Conservation (phyloP, 2,797 vertebrate species). For the Ctenosaura bakeri region DNA sequence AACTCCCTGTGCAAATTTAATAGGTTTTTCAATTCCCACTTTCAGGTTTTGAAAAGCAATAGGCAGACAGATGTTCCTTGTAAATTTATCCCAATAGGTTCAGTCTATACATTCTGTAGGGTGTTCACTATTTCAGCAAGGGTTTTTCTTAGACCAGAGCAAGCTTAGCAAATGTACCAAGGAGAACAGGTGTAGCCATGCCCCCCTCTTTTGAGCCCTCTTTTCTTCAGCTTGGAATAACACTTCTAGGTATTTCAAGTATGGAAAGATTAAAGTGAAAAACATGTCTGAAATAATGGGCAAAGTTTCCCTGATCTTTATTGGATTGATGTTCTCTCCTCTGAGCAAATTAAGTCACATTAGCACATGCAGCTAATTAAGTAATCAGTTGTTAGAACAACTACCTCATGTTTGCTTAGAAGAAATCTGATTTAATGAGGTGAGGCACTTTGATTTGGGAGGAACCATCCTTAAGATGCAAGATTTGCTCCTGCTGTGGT, state of each 20-base stretch:
- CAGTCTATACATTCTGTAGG: not conserved
- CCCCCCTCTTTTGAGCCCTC: not conserved
- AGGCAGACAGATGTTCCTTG: not conserved
- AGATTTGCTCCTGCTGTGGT: conserved; percentile 12
- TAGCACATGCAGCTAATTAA: conserved; percentile 32
- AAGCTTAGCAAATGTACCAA: accelerated
- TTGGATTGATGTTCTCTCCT: conserved; percentile 10
- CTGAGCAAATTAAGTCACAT: conserved; percentile 25
- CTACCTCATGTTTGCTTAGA: not conserved
- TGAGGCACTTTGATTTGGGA: not conserved
- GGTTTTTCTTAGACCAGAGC: not conserved
- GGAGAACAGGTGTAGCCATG: not conserved
- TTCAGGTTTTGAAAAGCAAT: not conserved
- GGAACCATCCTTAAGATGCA: conserved; percentile 14
- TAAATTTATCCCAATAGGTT: not conserved
- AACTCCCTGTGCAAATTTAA: not conserved
- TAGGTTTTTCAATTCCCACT: not conserved
- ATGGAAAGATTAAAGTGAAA: not conserved
- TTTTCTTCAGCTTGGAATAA: not conserved
- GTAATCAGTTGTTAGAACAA: conserved; percentile 4
- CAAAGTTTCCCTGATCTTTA: conserved; percentile 28
- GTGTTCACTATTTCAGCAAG: not conserved
- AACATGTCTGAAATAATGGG: not conserved
- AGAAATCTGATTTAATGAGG: not conserved
- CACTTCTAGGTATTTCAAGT: not conserved